Base-by-base conservation (phyloP, 1,140 invertebrate species). In the Neoseiulus cucumeris region DNA sequence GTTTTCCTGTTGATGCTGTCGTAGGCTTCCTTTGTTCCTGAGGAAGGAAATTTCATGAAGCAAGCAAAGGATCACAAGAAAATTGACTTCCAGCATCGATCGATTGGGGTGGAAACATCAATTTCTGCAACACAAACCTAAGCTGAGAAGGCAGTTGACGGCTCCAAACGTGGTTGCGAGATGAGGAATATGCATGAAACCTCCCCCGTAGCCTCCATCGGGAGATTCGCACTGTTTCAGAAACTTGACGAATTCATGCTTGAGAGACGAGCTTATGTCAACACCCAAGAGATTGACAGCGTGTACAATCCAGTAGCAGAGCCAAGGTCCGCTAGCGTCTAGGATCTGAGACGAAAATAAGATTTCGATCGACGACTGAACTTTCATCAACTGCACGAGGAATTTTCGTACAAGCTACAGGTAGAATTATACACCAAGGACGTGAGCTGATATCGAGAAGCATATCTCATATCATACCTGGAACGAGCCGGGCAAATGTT, bases 131-230 rank as follows among this genome's bases (percentile, higher is more conserved):
- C 91, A n/a, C n/a, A n/a, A n/a, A 44, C 88, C 89, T 70, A 99
- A 83, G 22, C 87, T 88, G 72, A 86, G 87, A 2, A 98, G 77
- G 7, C 91, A 84, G 80, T 91, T 93, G 0, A 98, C 84, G 68
- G 94, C 92, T 55, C 93, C 95, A 80, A 97, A 99, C 5, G 94
- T 98, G 33, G 93, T 84, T 0, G 94, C 95, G 64, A 98, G 79
- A 79, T 99, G 95, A 29, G 92, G 78, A 72, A 83, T 78, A 75
- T 98, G 94, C 2, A 83, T 83, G 0, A 92, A 93, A 18, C 92
- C 93, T 69, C 94, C 93, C 55, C 86, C 90, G 81, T 93, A 98
- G 5, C 92, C 92, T 30, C 93, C 92, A 67, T 82, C 78, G 6
- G 82, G 79, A 72, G 82, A 77, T 71, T 92, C 89, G 74, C 91